Evolutionary conservation across 2,797 vertebrate species (phyloP).

Genomic region (Syndactyla subalaris): DNA sequence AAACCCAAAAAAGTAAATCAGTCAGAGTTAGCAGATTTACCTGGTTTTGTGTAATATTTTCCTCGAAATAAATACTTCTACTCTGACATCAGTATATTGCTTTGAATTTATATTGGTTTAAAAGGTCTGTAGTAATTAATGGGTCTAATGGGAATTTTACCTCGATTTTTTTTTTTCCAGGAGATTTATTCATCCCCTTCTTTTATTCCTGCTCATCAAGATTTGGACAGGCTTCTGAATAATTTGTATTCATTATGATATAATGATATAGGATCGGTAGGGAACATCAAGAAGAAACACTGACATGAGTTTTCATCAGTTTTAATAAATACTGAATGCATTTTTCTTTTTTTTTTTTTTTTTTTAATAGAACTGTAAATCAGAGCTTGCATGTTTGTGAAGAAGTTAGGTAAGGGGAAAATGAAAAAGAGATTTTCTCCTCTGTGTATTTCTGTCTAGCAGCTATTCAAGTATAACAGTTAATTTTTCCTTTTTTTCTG

Average conservation of each 20-base stretch:
- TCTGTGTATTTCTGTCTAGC: not conserved
- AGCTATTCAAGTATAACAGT: not conserved
- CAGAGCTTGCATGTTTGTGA: not conserved
- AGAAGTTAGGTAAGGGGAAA: not conserved
- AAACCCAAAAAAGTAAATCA: not conserved
- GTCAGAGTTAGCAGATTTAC: not conserved
- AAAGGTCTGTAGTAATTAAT: conserved; percentile 28
- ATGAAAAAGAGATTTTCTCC: not conserved
- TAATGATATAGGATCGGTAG: not conserved
- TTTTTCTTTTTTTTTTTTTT: not conserved
- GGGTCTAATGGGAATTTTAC: not conserved
- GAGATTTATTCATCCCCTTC: not conserved
- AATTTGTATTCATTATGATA: not conserved
- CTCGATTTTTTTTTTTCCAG: not conserved
- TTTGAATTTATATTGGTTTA: conserved; percentile 8
- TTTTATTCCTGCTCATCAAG: not conserved
- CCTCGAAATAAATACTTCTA: not conserved
- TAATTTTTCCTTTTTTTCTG: not conserved
- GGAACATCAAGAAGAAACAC: not conserved
- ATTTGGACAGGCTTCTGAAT: not conserved
- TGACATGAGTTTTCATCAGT: not conserved
- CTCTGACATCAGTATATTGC: not conserved
- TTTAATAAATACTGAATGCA: not conserved
- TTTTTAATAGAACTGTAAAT: not conserved
- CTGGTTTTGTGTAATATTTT: not conserved